Evolutionary conservation across 2,797 vertebrate species (phyloP).

Genomic region (Nannoperca obscura): DNA sequence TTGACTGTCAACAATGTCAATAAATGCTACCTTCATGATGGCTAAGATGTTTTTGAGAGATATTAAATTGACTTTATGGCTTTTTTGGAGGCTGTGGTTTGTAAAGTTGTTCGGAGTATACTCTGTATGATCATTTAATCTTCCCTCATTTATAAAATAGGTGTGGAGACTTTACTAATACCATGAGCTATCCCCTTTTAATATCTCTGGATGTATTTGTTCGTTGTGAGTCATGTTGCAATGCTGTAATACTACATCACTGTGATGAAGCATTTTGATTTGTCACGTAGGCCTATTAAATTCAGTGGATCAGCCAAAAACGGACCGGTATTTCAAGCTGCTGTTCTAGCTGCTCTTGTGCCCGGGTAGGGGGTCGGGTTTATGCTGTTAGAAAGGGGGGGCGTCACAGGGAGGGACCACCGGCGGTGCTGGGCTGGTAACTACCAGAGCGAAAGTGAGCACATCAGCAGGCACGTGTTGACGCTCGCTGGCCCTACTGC

Average conservation of each 20-base stretch:
- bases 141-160: neutral
- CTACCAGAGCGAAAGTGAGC: slow-evolving; percentile 23
- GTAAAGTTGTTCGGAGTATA: neutral
- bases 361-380: neutral
- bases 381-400: neutral
- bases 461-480: slow-evolving; percentile 49
- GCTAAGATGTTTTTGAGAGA: neutral
- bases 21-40: neutral
- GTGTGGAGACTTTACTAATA: neutral
- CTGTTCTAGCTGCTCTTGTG: slow-evolving; percentile 7
- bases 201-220: neutral
- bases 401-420: slow-evolving; percentile 7
- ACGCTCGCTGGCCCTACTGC: neutral
- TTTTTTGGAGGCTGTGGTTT: neutral
- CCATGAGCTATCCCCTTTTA: neutral
- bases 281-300: neutral
- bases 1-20: too few species aligned
- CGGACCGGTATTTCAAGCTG: too few species aligned
- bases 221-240: neutral
- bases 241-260: neutral
- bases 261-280: neutral
- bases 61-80: neutral
- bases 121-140: too few species aligned
- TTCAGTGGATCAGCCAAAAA: neutral
- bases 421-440: neutral